A percentile compares a stretch with the other conserved stretches of the same genome.
Conservation (phyloP, 2,888 invertebrate species). For the Perdita meconis region DNA sequence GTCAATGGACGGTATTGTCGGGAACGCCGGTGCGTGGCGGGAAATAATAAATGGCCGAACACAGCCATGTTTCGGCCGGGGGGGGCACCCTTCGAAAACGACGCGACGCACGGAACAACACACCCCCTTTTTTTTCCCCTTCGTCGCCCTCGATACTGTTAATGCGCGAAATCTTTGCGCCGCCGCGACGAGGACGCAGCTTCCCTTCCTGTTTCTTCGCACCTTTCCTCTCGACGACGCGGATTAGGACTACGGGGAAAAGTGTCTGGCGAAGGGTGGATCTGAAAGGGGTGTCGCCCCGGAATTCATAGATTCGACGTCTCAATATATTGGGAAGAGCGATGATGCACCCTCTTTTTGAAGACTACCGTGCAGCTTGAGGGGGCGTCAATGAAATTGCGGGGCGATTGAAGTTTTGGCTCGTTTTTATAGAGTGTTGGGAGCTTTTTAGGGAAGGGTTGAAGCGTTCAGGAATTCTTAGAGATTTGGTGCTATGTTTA, state of each 20-base stretch:
- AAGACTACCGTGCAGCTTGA: no score
- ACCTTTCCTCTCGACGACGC: slow-evolving; percentile 54
- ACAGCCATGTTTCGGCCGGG: slow-evolving; percentile 66
- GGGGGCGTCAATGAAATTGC: no score
- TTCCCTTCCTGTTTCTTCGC: slow-evolving; percentile 47
- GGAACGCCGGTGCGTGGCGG: slow-evolving; percentile 66
- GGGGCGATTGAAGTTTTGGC: no score
- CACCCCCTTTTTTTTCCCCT: slow-evolving; percentile 65
- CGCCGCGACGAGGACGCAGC: slow-evolving; percentile 22
- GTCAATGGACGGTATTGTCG: slow-evolving; percentile 81
- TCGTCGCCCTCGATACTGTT: slow-evolving; percentile 56
- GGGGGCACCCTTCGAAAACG: slow-evolving; percentile 47
- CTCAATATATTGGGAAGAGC: no score
- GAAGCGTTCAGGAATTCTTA: no score
- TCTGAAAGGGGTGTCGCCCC: background rate
- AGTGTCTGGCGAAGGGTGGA: background rate
- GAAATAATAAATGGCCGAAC: slow-evolving; percentile 79
- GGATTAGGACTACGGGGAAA: slow-evolving; percentile 10
- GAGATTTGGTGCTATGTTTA: no score
- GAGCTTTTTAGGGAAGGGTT: no score
- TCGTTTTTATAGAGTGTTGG: no score
- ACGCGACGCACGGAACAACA: slow-evolving; percentile 58
- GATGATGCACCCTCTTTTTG: no score
- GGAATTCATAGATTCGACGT: no score
- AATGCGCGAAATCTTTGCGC: slow-evolving; percentile 68